A percentile compares a stretch with the other conserved stretches of the same genome.
These are phyloP conservation scores for Gisinianus flammeolus DNA, from an alignment of 2,888 invertebrate species.

Conservation along the genomic window DNA sequence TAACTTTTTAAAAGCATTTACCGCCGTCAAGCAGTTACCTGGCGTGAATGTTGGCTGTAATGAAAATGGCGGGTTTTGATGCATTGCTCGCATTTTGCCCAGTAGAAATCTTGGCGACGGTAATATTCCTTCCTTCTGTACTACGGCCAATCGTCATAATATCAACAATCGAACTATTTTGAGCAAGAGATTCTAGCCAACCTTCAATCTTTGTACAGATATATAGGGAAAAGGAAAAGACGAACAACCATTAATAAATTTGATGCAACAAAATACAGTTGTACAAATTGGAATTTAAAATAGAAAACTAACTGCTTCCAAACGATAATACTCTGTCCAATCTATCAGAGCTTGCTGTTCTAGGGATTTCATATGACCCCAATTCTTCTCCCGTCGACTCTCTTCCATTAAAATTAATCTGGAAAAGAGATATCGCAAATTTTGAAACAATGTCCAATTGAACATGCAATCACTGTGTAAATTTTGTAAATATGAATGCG, in stretches of 20 bases:
- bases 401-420: neutral
- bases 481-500: neutral
- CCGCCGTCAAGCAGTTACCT: neutral
- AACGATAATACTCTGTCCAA: neutral
- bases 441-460: neutral
- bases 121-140: conserved; percentile 38
- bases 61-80: conserved; percentile 43
- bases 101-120: conserved; percentile 38
- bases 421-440: neutral
- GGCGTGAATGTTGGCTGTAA: conserved; percentile 34
- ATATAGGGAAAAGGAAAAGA: neutral
- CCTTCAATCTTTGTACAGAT: conserved; percentile 20
- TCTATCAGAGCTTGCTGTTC: neutral
- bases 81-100: neutral
- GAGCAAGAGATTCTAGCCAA: neutral
- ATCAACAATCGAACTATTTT: neutral
- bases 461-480: neutral
- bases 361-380: neutral
- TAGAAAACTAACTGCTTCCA: neutral
- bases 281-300: neutral
- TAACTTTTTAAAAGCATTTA: neutral
- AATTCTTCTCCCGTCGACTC: neutral
- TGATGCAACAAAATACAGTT: neutral
- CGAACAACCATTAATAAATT: neutral
- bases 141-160: conserved; percentile 38